These are phyloP conservation scores for Brachypterus glaber DNA, from an alignment of 2,888 invertebrate genomes.

Conservation along the genomic window DNA sequence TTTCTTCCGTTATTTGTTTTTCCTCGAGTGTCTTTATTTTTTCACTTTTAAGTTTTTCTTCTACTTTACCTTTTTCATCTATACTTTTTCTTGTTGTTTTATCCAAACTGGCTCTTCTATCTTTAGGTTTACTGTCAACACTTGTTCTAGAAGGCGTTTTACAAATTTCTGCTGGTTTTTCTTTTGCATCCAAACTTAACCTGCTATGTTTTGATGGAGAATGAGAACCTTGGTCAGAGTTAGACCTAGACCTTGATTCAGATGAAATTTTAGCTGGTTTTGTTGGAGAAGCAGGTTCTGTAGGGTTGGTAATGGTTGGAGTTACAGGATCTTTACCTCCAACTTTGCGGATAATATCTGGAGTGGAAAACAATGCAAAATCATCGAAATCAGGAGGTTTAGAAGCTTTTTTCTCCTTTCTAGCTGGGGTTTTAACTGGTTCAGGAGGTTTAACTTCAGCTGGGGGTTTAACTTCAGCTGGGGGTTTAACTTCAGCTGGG, in stretches of 20 bases:
- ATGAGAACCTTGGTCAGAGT: constrained; percentile 25
- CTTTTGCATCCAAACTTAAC: constrained; percentile 30
- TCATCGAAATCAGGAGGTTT: constrained; percentile 50
- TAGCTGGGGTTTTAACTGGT: constrained; percentile 24
- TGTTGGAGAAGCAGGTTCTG: constrained; percentile 20
- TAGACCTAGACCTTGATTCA: constrained; percentile 29
- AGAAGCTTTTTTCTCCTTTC: constrained; percentile 41
- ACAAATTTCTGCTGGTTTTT: constrained; percentile 13
- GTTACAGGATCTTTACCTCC: constrained; percentile 33
- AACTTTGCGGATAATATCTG: constrained; percentile 66
- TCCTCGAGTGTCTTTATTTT: constrained; percentile 5
- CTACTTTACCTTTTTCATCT: constrained; percentile 18
- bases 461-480: constrained; percentile 35
- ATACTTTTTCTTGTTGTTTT: constrained; percentile 25
- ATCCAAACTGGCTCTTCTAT: constrained; percentile 18
- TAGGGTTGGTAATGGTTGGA: constrained; percentile 19
- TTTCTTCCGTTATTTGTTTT: constrained; percentile 8
- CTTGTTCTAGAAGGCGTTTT: background rate
- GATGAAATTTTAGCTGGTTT: constrained; percentile 36
- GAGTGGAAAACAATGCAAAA: constrained; percentile 66
- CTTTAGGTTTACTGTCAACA: constrained; percentile 9
- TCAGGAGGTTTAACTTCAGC: constrained; percentile 26
- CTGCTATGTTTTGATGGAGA: constrained; percentile 25
- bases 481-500: constrained; percentile 14
- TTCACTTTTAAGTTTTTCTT: background rate